Conservation (phyloP, 1,140 invertebrate species). For the Drosophila sproati region DNA sequence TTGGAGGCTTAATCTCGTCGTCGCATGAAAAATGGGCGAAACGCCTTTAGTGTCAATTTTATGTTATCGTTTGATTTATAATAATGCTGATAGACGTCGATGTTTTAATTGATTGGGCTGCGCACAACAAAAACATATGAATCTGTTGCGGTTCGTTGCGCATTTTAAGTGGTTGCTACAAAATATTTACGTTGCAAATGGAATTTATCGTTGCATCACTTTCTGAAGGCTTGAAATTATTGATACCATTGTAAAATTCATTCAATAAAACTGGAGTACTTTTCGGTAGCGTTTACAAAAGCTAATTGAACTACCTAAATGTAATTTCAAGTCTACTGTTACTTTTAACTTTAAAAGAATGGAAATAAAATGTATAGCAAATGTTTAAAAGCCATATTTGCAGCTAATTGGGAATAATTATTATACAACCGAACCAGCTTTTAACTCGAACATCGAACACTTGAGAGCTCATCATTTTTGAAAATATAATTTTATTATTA, state of each 20-base stretch:
- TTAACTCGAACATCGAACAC: too few relatives aligned
- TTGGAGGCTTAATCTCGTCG: conserved; percentile 71
- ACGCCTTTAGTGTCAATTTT: conserved; percentile 83
- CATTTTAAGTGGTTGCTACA: conserved; percentile 14
- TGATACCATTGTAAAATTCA: neutral
- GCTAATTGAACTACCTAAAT: too few relatives aligned
- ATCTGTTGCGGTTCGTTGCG: conserved; percentile 15
- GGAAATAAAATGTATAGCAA: too few relatives aligned
- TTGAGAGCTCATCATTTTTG: too few relatives aligned
- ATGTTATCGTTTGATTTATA: conserved; percentile 83
- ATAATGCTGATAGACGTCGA: conserved; percentile 83
- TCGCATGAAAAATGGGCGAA: conserved; percentile 78
- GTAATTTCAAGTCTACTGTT: too few relatives aligned
- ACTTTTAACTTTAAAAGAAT: too few relatives aligned
- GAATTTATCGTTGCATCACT: conserved; percentile 20
- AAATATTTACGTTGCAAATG: conserved; percentile 1
- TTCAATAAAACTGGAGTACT: neutral
- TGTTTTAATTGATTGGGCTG: conserved; percentile 76
- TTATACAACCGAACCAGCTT: too few relatives aligned
- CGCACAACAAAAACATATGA: conserved; percentile 16
- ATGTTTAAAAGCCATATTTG: too few relatives aligned
- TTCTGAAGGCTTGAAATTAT: neutral
- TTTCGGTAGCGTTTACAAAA: too few relatives aligned
- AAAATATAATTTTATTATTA: too few relatives aligned
- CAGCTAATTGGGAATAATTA: too few relatives aligned